Percentiles rank a stretch among this genome's conserved stretches.
Evolutionary conservation across 2,797 vertebrate species (phyloP).

Genomic region (Tauraco hartlaubi): DNA sequence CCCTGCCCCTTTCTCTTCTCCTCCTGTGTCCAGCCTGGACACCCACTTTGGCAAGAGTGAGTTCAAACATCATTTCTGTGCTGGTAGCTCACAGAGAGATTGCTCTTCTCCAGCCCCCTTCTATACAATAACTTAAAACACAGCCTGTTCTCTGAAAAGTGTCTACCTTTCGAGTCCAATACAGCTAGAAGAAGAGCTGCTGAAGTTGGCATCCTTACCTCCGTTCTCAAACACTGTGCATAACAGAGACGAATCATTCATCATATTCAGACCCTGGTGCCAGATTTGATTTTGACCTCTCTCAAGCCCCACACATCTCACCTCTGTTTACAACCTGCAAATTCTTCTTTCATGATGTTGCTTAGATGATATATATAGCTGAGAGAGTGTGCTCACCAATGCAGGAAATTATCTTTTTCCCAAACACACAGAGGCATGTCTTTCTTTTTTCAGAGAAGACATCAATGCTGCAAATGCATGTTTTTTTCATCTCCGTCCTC

Average conservation of each 20-base stretch:
- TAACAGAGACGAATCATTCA: background rate
- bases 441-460: background rate
- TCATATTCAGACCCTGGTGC: background rate
- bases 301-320: background rate
- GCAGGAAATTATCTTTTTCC: background rate
- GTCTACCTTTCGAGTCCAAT: background rate
- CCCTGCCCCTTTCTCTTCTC: background rate
- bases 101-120: background rate
- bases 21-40: background rate
- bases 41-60: background rate
- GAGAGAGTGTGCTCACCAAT: background rate
- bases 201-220: background rate
- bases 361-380: background rate
- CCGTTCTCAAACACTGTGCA: background rate
- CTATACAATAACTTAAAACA: background rate
- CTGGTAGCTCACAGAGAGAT: background rate
- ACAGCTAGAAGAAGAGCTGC: background rate
- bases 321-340: background rate
- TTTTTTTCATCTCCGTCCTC: slow-evolving; percentile 2
- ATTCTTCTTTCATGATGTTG: background rate
- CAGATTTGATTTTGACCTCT: background rate
- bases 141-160: background rate
- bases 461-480: background rate
- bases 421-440: background rate
- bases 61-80: background rate